phyloP scores from a whole-genome alignment of 2,113 vertebrate genomes.

The Calidris pugnax region DNA sequence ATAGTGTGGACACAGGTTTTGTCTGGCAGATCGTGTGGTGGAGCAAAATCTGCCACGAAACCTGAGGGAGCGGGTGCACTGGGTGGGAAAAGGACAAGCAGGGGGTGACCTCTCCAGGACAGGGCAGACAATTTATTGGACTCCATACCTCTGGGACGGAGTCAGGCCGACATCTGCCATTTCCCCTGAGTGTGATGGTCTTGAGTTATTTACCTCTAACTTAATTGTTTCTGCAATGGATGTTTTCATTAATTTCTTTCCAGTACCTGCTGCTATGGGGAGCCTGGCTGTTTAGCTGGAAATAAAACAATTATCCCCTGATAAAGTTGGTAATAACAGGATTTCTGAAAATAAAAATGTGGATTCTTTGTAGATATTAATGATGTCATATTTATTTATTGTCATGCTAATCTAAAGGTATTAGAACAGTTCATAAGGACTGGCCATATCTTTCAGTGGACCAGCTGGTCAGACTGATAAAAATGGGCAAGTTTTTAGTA shows the following conservation, averaged over 20 bases:
- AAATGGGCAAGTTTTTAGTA: neutral
- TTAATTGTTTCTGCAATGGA: neutral
- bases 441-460: neutral
- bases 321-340: neutral
- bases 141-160: neutral
- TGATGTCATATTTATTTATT: neutral
- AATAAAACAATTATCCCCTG: neutral
- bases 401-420: neutral
- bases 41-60: neutral
- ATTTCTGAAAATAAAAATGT: neutral
- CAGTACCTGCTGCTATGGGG: neutral
- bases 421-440: neutral
- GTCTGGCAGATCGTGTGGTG: accelerated
- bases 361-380: neutral
- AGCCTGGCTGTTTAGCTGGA: neutral
- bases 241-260: neutral
- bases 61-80: accelerated
- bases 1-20: neutral
- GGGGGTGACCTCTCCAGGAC: neutral
- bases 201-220: neutral
- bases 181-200: neutral
- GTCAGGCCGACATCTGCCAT: neutral
- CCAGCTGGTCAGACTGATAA: neutral
- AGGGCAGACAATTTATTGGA: neutral
- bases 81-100: neutral